These are phyloP conservation scores for Corvus moneduloides DNA, from an alignment of 2,113 vertebrate species.

Conservation along the genomic window DNA sequence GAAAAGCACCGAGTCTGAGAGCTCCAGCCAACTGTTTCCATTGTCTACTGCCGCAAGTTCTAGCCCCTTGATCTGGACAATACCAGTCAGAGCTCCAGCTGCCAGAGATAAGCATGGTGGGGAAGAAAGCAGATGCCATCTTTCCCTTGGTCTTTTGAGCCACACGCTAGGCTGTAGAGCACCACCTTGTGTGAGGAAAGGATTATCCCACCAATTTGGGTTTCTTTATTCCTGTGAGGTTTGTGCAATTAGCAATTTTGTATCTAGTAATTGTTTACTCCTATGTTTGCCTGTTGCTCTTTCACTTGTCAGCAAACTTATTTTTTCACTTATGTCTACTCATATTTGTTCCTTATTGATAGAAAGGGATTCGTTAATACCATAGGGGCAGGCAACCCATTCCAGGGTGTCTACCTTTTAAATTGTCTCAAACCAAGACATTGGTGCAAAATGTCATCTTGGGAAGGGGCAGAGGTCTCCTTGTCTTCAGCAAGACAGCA, in stretches of 20 bases:
- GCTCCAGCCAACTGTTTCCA: background rate
- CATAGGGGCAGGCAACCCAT: background rate
- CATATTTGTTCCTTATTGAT: background rate
- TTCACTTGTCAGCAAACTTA: background rate
- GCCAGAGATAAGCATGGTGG: fast-evolving
- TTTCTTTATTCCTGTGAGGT: background rate
- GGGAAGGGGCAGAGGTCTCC: background rate
- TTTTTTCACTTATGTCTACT: background rate
- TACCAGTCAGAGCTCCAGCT: background rate
- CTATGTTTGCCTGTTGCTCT: background rate
- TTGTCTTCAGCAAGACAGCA: background rate
- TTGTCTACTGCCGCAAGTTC: background rate
- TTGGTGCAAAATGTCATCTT: background rate
- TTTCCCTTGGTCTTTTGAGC: background rate
- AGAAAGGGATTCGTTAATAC: background rate
- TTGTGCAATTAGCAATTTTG: background rate
- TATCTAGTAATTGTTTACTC: background rate
- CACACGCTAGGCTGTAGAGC: background rate
- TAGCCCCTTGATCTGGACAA: background rate
- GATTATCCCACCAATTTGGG: background rate
- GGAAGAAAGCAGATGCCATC: background rate
- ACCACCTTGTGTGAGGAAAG: background rate
- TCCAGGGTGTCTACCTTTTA: background rate
- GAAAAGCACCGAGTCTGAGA: background rate
- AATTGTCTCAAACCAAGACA: background rate